Percentiles rank a stretch among this genome's conserved stretches.
phyloP scores from a whole-genome alignment of 2,888 invertebrate species.

The Palloptera scutellata region DNA sequence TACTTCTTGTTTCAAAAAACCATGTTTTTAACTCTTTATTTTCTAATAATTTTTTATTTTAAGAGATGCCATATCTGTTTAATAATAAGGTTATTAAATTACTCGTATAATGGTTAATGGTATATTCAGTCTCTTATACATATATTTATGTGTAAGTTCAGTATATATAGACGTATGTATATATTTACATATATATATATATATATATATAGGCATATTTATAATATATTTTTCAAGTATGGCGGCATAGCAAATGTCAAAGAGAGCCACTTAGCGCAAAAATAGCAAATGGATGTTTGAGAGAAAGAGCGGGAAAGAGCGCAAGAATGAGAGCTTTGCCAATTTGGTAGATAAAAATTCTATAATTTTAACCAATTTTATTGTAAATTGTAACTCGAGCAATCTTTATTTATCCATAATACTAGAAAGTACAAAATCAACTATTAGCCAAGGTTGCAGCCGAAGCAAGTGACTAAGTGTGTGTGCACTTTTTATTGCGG shows the following conservation, averaged over 20 bases:
- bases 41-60: no score
- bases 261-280: background rate
- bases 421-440: no score
- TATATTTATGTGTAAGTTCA: constrained; percentile 7
- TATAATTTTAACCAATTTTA: background rate
- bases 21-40: no score
- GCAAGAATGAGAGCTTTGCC: background rate
- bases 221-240: no score
- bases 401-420: background rate
- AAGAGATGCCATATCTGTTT: no score
- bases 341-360: background rate
- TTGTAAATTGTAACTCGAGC: background rate
- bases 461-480: no score
- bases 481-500: no score
- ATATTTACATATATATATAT: background rate
- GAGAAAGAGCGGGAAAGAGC: background rate
- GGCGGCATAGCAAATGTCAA: background rate
- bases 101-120: background rate
- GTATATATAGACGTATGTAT: background rate
- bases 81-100: no score
- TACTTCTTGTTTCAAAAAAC: no score
- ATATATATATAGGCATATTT: background rate
- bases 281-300: background rate
- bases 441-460: no score
- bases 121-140: constrained; percentile 7